Conservation (phyloP, 1,140 invertebrate species). For the Phthorimaea operculella region DNA sequence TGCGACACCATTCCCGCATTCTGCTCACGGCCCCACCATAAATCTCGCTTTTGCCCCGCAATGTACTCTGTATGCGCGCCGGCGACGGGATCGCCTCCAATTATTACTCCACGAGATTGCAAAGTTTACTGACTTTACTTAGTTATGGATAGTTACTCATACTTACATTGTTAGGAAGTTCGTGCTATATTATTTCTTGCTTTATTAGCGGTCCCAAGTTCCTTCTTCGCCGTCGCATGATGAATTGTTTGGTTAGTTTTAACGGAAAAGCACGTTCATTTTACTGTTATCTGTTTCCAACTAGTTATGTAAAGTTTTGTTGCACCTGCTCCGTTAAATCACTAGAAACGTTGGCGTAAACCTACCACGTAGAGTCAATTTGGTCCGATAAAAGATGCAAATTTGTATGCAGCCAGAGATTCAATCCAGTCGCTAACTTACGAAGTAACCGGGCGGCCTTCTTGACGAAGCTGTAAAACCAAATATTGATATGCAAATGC, state of each 20-base stretch:
- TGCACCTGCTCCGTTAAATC: too few relatives aligned
- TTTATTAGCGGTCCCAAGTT: not conserved
- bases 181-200: not conserved
- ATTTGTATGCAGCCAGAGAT: too few relatives aligned
- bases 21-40: constrained; percentile 36
- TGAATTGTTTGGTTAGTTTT: not conserved
- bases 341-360: too few relatives aligned
- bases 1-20: constrained; percentile 41
- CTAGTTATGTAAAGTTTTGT: too few relatives aligned
- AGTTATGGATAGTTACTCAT: constrained; percentile 7
- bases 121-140: constrained; percentile 35
- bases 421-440: too few relatives aligned
- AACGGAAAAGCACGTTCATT: too few relatives aligned
- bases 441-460: not conserved
- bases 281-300: too few relatives aligned
- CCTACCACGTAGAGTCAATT: too few relatives aligned
- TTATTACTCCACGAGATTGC: constrained; percentile 32
- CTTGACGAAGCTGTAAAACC: constrained; percentile 25
- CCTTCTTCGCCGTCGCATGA: not conserved
- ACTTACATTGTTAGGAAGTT: not conserved
- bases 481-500: constrained; percentile 37
- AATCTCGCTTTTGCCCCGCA: constrained; percentile 33
- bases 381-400: too few relatives aligned
- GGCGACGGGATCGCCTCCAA: constrained; percentile 20
- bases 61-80: constrained; percentile 41